These are phyloP conservation scores for Numida meleagris DNA, from an alignment of 2,113 vertebrate species.

Conservation along the genomic window DNA sequence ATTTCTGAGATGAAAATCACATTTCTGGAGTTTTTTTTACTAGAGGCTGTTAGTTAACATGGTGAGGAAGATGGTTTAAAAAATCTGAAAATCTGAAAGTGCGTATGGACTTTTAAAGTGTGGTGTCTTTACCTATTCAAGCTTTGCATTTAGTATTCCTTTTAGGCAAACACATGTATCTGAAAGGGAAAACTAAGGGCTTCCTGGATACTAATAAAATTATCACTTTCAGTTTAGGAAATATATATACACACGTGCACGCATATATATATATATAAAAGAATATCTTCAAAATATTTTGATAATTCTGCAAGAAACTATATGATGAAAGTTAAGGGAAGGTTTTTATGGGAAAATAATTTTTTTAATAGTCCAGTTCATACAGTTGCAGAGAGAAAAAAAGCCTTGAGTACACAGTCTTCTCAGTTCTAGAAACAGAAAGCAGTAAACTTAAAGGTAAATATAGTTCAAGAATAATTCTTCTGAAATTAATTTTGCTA, in stretches of 20 bases:
- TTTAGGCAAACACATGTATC: background rate
- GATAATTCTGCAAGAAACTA: background rate
- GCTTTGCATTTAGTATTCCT: background rate
- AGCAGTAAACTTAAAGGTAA: conserved; percentile 27
- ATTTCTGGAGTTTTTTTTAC: background rate
- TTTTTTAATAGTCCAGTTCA: background rate
- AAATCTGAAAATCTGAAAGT: background rate
- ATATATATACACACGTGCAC: background rate
- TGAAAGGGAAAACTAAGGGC: background rate
- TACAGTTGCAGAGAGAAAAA: background rate
- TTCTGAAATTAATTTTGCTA: background rate
- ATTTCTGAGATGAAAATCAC: background rate
- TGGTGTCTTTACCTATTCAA: background rate
- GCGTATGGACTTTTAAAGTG: background rate
- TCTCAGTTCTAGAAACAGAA: conserved; percentile 24
- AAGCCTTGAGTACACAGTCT: background rate
- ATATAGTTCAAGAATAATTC: background rate
- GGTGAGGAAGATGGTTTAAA: background rate
- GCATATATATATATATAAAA: too few species aligned
- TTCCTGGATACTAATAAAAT: background rate
- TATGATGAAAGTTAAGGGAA: background rate
- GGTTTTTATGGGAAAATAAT: background rate
- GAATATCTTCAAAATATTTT: background rate
- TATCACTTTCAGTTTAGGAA: background rate
- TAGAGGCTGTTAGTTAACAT: background rate